Percentiles rank a stretch among this genome's conserved stretches.
Evolutionary conservation across 2,888 invertebrate species (phyloP).

Genomic region (Eupithecia pulchellata): DNA sequence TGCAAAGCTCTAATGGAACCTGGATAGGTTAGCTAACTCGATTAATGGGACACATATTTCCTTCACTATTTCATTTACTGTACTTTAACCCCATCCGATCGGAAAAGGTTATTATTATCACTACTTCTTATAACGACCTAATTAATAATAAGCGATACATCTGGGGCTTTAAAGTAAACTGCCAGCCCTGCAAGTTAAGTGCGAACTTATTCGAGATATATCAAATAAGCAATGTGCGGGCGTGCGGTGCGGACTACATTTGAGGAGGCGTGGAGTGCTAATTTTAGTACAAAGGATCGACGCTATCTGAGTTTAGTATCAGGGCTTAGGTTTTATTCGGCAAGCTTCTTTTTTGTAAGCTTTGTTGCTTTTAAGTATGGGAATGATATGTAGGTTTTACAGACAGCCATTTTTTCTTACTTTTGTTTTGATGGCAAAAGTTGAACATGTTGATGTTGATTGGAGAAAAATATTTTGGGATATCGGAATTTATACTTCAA

Average conservation of each 20-base stretch:
- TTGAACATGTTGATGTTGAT: background rate
- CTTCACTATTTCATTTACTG: too few relatives aligned
- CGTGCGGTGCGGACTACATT: constrained; percentile 20
- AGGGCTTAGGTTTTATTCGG: constrained; percentile 10
- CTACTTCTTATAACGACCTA: too few relatives aligned
- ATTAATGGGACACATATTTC: too few relatives aligned
- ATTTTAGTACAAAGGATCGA: constrained; percentile 31
- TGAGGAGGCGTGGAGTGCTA: constrained; percentile 16
- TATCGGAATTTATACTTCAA: too few relatives aligned
- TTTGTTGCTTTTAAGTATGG: too few relatives aligned
- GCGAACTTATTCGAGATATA: constrained; percentile 39
- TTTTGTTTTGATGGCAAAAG: background rate
- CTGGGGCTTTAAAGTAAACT: background rate
- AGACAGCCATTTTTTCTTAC: too few relatives aligned
- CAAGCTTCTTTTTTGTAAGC: background rate
- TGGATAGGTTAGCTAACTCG: too few relatives aligned
- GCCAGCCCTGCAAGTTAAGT: constrained; percentile 18
- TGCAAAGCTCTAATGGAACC: too few relatives aligned
- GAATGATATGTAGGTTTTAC: too few relatives aligned
- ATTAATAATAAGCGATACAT: background rate
- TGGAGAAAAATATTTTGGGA: background rate
- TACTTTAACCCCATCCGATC: too few relatives aligned
- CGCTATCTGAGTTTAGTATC: constrained; percentile 14
- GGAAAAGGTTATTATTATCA: too few relatives aligned
- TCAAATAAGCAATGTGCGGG: constrained; percentile 28